Conservation (phyloP, 1,140 invertebrate genomes). For the Ceratoteleas bidentatus region DNA sequence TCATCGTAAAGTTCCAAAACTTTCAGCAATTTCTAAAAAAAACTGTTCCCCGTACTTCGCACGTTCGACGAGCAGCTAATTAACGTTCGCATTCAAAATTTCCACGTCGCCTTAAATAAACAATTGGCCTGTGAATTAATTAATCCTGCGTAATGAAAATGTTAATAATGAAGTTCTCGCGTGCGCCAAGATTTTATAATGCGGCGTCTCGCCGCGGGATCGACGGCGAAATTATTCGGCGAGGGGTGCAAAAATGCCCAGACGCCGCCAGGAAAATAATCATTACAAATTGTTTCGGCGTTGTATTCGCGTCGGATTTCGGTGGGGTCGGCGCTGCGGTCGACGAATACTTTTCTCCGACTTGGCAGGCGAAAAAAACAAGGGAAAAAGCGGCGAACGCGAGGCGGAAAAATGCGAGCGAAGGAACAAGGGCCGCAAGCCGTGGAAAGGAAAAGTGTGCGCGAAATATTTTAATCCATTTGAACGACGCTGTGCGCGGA, state of each 20-base stretch:
- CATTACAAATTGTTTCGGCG: constrained; percentile 55
- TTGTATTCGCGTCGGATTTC: constrained; percentile 48
- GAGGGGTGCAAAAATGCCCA: constrained; percentile 2
- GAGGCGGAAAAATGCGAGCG: neutral
- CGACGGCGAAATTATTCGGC: constrained; percentile 15
- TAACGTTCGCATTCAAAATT: too few species aligned
- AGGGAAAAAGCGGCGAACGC: neutral
- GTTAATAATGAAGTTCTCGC: constrained; percentile 40
- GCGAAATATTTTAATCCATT: constrained; percentile 59
- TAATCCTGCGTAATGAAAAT: constrained; percentile 23
- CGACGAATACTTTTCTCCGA: constrained; percentile 26
- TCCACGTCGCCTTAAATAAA: too few species aligned
- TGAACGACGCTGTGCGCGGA: constrained; percentile 41
- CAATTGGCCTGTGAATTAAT: neutral
- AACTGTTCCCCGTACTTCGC: too few species aligned
- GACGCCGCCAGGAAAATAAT: constrained; percentile 20
- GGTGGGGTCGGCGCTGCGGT: constrained; percentile 18
- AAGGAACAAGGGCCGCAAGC: constrained; percentile 7
- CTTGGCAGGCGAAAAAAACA: neutral
- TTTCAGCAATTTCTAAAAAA: too few species aligned
- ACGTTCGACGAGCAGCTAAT: too few species aligned
- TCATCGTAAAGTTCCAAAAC: too few species aligned
- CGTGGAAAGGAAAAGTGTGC: constrained; percentile 36
- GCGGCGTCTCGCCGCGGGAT: neutral
- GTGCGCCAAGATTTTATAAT: neutral